Evolutionary conservation across 2,888 invertebrate species (phyloP), one percentile per base, ranked within the genome.

Genomic region (Dromius quadrimaculatus): DNA sequence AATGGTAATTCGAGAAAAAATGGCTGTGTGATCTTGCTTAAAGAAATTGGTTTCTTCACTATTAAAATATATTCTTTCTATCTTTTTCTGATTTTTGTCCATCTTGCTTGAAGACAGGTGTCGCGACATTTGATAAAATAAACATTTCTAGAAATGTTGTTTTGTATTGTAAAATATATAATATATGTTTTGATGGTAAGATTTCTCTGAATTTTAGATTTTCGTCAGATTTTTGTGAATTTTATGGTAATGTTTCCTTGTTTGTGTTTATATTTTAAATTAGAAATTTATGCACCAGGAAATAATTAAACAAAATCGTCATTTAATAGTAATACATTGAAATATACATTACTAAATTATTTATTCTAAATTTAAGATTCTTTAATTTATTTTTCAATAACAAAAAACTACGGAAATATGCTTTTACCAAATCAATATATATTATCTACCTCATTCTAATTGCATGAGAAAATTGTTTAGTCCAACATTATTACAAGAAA

Each of bases 1-100:
- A 38, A 62, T 62, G 62, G 62, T 62, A 62, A 62, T 62, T 62
- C 62, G 43, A 43, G 43, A 62, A 62, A 41, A 62, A 62, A 54
- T 28, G 50, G 50, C 50, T 28, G 15, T 54, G 50, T 54, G 50
- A 54, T 54, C 50, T 54, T 38, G 62, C 50, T 28, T 54, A 54
- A 54, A 54, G 41, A 61, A 62, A 62, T 19, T 62, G 41, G 43
- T 62, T 62, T 62, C 62, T 23, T 43, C 41, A 54, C 50, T 54
- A 54, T 54, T 54, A 54, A 54, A 54, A 54, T 54, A 54, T 54
- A 54, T 54, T 41, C 43, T 23, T 38, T 43, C 43, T 17, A 6
- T 43, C 62, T 62, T 41, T 62, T 28, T 23, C 23, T 28, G 28
- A 62, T 43, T 43, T 41, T 62, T 43, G 43, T 22, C 28, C 43